Percentiles rank a stretch among this genome's conserved stretches.
Evolutionary conservation across 2,113 vertebrate species (phyloP).

Genomic region (Oxyruncus cristatus): DNA sequence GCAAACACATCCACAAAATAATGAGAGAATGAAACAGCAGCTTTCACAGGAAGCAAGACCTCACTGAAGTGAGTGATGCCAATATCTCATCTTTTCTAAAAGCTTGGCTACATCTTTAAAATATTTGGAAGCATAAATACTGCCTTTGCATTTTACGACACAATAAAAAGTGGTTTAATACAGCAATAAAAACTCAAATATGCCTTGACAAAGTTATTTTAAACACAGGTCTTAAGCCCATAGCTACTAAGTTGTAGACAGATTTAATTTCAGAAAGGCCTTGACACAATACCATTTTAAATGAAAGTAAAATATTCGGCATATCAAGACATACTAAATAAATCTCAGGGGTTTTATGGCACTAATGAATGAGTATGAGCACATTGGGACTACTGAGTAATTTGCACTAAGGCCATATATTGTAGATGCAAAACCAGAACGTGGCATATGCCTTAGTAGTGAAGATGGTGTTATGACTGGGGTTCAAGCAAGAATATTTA

Average conservation of each 20-base stretch:
- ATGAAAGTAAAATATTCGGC: constrained; percentile 39
- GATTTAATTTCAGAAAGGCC: constrained; percentile 32
- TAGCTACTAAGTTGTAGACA: constrained; percentile 18
- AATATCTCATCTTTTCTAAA: not conserved
- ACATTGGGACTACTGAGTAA: constrained; percentile 15
- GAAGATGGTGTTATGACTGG: not conserved
- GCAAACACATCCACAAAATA: not conserved
- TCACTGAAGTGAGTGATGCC: not conserved
- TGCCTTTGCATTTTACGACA: constrained; percentile 45
- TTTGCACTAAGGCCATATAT: constrained; percentile 18
- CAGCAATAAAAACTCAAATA: constrained; percentile 58
- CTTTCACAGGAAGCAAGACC: not conserved
- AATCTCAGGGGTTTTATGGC: constrained; percentile 49
- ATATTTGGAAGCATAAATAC: constrained; percentile 64
- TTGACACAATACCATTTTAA: constrained; percentile 31
- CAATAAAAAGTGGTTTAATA: constrained; percentile 65
- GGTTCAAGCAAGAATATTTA: not conserved
- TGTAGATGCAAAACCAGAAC: constrained; percentile 1
- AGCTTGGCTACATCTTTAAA: constrained; percentile 37
- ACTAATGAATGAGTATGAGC: constrained; percentile 47
- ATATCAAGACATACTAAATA: constrained; percentile 33
- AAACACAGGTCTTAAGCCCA: constrained; percentile 32
- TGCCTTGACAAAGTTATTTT: constrained; percentile 45
- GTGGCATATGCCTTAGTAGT: not conserved
- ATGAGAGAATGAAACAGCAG: not conserved